Evolutionary conservation across 2,797 vertebrate genomes (phyloP), one percentile per base, ranked within the genome.

Genomic region (Thunnus albacares): DNA sequence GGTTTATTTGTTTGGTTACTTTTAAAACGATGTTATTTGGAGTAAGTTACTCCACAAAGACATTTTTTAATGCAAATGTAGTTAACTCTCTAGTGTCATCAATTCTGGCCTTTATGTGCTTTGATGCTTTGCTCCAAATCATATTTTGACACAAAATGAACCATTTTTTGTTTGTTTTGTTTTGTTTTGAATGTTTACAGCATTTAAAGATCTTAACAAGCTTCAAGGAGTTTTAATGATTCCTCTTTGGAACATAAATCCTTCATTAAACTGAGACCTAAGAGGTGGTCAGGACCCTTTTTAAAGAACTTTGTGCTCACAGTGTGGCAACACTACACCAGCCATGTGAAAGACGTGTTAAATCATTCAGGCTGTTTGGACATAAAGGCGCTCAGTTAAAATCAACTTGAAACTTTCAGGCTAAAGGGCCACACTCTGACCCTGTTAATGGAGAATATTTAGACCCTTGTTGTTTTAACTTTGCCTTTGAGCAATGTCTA

Each of bases 311-410:
- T 13, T 64, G 56, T 45, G 22, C 70, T 61, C 43, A 8, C 43
- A 63, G 51, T 4, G 11, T 65, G 65, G 51, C 61, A 64, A 70
- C 65, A 52, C 59, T 61, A 43, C 51, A 59, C 43, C 51, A 58
- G 28, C 63, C 15, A 51, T 62, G 71, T 70, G 17, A 81, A 91
- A 81, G 56, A 85, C 6, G 51, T 41, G 53, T 52, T 89, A 33
- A 91, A 92, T 93, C 79, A 88, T 92, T 92, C 49, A 88, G 26
- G 72, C 57, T 58, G 58, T 89, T 89, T 78, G 66, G 59, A 55
- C 62, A 77, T 30, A 9, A 56, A 88, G 59, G 80, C 1, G 10
- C 45, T 75, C 26, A 30, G 12, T 72, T 71, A 80, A 80, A 81
- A 87, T 76, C 35, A 49, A 64, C 30, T 64, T 79, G 35, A 79